A percentile compares a stretch with the other conserved stretches of the same genome.
Conservation (phyloP, 2,888 invertebrate genomes). For the Lymantria dispar region DNA sequence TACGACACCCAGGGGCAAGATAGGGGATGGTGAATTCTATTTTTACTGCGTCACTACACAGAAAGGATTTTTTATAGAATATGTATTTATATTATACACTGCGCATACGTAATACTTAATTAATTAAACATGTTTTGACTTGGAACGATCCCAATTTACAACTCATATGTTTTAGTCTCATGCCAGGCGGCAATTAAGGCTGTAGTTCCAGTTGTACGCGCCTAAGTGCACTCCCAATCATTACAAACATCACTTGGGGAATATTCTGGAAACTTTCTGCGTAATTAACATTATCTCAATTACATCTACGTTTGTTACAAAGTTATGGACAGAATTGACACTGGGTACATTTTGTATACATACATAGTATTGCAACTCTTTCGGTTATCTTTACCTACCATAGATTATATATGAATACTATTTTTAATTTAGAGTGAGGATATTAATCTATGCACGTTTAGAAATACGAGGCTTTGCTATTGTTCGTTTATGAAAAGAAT, state of each 20-base stretch:
- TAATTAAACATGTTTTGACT: slow-evolving; percentile 10
- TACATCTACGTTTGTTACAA: background rate
- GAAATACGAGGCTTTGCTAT: too few relatives aligned
- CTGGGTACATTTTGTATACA: too few relatives aligned
- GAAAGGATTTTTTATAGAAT: too few relatives aligned
- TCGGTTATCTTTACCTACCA: too few relatives aligned
- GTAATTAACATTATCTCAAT: slow-evolving; percentile 4
- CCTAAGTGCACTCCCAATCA: slow-evolving; percentile 11
- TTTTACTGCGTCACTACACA: too few relatives aligned
- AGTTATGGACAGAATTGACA: background rate
- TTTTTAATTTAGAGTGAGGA: too few relatives aligned
- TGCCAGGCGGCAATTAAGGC: slow-evolving; percentile 8
- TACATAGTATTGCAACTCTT: too few relatives aligned
- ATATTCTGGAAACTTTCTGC: slow-evolving; percentile 13
- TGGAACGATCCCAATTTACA: slow-evolving; percentile 11
- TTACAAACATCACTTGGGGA: slow-evolving; percentile 10
- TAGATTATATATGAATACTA: background rate
- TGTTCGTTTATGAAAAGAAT: too few relatives aligned
- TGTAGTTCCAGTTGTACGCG: slow-evolving; percentile 5
- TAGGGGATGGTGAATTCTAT: too few relatives aligned
- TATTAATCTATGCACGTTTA: too few relatives aligned
- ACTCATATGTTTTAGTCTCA: slow-evolving; percentile 4
- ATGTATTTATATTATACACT: background rate
- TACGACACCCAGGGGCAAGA: too few relatives aligned
- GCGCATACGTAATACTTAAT: slow-evolving; percentile 3